phyloP scores from a whole-genome alignment of 2,797 vertebrate species.

The Propithecus deckenii region DNA sequence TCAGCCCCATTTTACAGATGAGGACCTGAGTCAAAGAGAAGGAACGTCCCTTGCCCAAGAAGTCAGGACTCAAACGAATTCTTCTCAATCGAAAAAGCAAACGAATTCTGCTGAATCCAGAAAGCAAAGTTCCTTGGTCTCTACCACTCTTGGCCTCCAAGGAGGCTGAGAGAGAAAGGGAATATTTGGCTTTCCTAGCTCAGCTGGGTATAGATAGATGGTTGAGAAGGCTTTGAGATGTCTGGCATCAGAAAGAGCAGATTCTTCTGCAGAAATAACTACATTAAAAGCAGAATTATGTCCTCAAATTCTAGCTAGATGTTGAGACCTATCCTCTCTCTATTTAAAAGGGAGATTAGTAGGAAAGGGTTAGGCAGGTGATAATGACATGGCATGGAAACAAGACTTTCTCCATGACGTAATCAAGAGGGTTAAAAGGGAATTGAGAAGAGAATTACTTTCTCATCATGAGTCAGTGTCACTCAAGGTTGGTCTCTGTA shows the following conservation, averaged over 20 bases:
- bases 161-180: neutral
- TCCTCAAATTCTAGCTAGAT: slow-evolving; percentile 1
- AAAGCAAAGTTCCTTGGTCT: neutral
- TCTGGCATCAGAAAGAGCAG: neutral
- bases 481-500: neutral
- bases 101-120: neutral
- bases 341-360: slow-evolving; percentile 9
- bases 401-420: slow-evolving; percentile 7
- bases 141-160: neutral
- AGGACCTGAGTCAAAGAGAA: neutral
- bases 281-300: neutral
- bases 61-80: neutral
- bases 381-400: neutral
- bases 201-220: neutral
- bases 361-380: neutral
- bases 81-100: neutral
- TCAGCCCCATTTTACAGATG: neutral
- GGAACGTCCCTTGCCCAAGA: neutral
- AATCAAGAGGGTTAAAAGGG: neutral
- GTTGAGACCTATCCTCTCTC: neutral
- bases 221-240: neutral
- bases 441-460: neutral
- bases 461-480: neutral
- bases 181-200: neutral
- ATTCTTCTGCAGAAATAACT: neutral